Conservation (phyloP, 1,140 invertebrate species). For the Orchesella cincta region DNA sequence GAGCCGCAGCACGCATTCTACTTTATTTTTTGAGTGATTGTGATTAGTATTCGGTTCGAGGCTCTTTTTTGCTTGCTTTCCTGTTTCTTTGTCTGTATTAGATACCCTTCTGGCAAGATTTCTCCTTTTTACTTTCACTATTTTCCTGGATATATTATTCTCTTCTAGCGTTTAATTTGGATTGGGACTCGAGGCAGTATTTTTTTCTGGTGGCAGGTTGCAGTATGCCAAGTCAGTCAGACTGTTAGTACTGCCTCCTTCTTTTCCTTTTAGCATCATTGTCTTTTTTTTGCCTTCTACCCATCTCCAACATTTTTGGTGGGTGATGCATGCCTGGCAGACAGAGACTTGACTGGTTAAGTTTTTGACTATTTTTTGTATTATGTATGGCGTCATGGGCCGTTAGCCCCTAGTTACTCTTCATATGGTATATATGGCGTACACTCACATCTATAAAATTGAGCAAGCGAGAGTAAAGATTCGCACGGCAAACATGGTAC, state of each 20-base stretch:
- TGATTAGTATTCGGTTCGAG: constrained; percentile 18
- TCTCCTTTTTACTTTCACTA: background rate
- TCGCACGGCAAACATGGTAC: background rate
- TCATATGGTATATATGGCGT: no score
- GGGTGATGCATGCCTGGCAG: no score
- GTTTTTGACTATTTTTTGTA: background rate
- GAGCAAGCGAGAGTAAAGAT: no score
- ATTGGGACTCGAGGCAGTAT: background rate
- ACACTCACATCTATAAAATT: no score
- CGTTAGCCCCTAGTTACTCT: background rate
- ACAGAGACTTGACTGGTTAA: no score
- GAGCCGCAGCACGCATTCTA: no score
- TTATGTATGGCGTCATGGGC: background rate
- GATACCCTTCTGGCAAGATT: background rate
- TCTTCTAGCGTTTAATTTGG: background rate
- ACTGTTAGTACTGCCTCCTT: background rate
- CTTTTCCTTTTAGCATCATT: no score
- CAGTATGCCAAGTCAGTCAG: background rate
- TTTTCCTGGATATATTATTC: background rate
- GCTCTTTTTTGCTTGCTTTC: background rate
- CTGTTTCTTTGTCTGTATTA: background rate
- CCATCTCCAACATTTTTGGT: no score
- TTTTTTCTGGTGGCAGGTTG: background rate
- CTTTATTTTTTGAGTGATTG: background rate
- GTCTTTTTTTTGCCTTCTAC: no score